A percentile compares a stretch with the other conserved stretches of the same genome.
These are phyloP conservation scores for human (Homo sapiens) DNA, from an alignment of 2,113 vertebrate genomes.

Conservation along the genomic window GRCh38 chr15:32837501-32838000, in stretches of 20 bases:
- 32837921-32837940: not conserved
- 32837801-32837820: not conserved
- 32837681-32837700: not conserved
- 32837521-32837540: not conserved
- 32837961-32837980: rapidly evolving
- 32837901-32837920: not conserved
- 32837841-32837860: not conserved
- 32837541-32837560: not conserved
- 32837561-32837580: not conserved
- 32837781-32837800: not conserved
- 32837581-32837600: not conserved
- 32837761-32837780: not conserved
- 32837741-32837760: not conserved
- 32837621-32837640: not conserved
- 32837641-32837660: not conserved
- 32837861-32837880: not conserved
- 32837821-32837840: not conserved
- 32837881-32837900: not conserved
- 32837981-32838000: not conserved
- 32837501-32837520: not conserved
- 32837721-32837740: not conserved
- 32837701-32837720: not conserved
- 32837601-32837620: not conserved
- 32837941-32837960: not conserved
- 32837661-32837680: not conserved